phyloP scores from a whole-genome alignment of 2,888 invertebrate genomes.

The Lissonota sp. region DNA sequence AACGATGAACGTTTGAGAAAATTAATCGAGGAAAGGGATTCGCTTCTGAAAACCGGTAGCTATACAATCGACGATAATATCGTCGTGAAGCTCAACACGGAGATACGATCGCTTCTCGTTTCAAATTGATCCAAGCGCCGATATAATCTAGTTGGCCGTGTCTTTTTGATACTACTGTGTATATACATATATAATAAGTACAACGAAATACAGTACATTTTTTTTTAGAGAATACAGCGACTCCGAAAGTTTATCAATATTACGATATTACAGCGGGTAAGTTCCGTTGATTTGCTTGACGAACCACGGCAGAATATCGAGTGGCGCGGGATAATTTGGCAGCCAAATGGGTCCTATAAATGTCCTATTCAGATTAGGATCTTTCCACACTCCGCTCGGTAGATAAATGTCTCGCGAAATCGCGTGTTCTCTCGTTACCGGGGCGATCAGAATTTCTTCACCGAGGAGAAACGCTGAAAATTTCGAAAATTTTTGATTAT shows the following conservation, averaged over 20 bases:
- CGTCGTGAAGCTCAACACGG: conserved; percentile 85
- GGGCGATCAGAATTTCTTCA: conserved; percentile 91
- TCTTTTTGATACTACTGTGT: not conserved
- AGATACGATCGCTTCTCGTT: conserved; percentile 85
- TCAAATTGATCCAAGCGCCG: conserved; percentile 70
- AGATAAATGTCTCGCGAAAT: conserved; percentile 89
- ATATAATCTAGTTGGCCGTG: too few species aligned
- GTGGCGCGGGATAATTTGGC: conserved; percentile 87
- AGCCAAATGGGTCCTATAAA: conserved; percentile 88
- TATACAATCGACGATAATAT: conserved; percentile 84
- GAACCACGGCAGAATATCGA: conserved; percentile 90
- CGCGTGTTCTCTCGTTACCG: conserved; percentile 88
- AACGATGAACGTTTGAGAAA: conserved; percentile 84
- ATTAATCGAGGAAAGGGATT: conserved; percentile 85
- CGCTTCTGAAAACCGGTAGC: conserved; percentile 84
- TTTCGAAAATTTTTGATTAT: conserved; percentile 45
- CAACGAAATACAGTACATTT: conserved; percentile 28
- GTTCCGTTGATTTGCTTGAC: conserved; percentile 63
- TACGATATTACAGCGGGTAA: conserved; percentile 3
- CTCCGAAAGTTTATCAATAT: too few species aligned
- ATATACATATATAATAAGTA: conserved; percentile 12
- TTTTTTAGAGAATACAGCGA: too few species aligned
- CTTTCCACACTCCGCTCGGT: conserved; percentile 90
- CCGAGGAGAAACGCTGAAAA: conserved; percentile 91
- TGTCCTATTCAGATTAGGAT: conserved; percentile 83